Evolutionary conservation across 2,113 vertebrate genomes (phyloP).

Genomic region (Tiliqua scincoides): DNA sequence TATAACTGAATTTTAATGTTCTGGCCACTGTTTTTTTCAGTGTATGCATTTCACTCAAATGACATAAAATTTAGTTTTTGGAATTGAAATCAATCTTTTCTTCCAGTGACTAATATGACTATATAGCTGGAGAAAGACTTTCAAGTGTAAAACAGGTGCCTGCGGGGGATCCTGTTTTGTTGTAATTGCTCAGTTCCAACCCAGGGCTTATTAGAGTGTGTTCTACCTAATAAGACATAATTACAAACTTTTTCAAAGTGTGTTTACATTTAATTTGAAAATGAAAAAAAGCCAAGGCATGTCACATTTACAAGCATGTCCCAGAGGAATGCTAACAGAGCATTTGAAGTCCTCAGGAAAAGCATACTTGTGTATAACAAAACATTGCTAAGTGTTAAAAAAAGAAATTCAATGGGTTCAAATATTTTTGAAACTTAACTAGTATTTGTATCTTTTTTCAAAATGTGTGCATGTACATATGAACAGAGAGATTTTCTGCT

Average conservation of each 20-base stretch:
- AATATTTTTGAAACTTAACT: neutral
- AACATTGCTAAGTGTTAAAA: no score
- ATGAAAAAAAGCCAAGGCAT: neutral
- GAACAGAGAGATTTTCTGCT: neutral
- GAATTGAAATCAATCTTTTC: conserved; percentile 23
- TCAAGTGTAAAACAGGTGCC: conserved; percentile 56
- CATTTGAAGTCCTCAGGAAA: conserved; percentile 17
- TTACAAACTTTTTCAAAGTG: conserved; percentile 51
- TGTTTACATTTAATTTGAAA: conserved; percentile 43
- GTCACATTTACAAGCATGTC: neutral
- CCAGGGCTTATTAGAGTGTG: conserved; percentile 43
- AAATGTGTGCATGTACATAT: neutral
- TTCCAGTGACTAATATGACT: conserved; percentile 22
- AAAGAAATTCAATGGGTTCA: neutral
- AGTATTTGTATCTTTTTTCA: neutral
- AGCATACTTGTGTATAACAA: no score
- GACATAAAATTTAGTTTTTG: neutral
- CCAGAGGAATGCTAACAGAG: neutral
- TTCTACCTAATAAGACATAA: conserved; percentile 45
- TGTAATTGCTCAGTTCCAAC: conserved; percentile 50
- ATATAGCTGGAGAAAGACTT: conserved; percentile 38
- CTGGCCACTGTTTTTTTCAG: neutral
- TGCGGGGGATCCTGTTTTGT: conserved; percentile 35
- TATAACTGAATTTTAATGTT: neutral
- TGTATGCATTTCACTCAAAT: neutral